Evolutionary conservation across 1,140 invertebrate species (phyloP).

Genomic region (Heliconius eleuchia): DNA sequence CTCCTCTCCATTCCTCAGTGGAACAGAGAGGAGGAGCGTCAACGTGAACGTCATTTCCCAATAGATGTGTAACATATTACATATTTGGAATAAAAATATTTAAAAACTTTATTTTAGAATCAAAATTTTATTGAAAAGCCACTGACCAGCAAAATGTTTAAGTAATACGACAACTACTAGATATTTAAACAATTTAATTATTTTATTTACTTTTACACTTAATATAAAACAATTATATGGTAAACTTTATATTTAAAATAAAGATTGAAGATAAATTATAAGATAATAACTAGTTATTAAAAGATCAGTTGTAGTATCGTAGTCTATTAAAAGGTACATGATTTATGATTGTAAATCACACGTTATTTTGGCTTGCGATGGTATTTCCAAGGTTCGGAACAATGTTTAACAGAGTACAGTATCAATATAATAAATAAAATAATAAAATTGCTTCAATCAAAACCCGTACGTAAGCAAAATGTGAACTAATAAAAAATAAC

Average conservation of each 20-base stretch:
- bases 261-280: neutral
- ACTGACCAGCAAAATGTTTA: no score
- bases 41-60: neutral
- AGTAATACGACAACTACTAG: no score
- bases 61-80: neutral
- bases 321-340: constrained; percentile 15
- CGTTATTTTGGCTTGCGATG: constrained; percentile 24
- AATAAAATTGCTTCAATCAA: neutral
- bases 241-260: neutral
- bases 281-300: neutral
- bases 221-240: neutral
- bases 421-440: neutral
- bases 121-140: no score
- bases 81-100: neutral
- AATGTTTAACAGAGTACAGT: constrained; percentile 17
- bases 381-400: constrained; percentile 31
- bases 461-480: neutral
- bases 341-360: constrained; percentile 39
- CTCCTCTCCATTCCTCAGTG: neutral
- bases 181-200: no score
- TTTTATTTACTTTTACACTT: no score
- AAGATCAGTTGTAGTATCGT: constrained; percentile 5
- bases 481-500: constrained; percentile 4
- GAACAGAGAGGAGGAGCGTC: no score
- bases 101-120: no score